Base-by-base conservation (phyloP, 2,797 vertebrate species). In the Rhynchonycteris naso region DNA sequence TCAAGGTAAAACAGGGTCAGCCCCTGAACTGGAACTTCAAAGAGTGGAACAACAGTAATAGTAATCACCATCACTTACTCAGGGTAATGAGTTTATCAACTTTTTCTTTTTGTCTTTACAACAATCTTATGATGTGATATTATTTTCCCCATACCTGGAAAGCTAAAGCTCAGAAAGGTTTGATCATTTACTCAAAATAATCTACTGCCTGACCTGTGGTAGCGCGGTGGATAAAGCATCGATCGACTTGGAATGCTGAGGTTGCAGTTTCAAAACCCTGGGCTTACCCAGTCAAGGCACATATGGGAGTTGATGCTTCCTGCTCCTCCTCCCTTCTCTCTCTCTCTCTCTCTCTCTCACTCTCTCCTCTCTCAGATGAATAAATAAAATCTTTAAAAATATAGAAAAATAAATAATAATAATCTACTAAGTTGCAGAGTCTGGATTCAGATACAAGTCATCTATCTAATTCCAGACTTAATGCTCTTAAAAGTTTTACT, bases 181-280 rank as follows among this genome's bases (percentile, higher is more conserved):
- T 90, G 2, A 82, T 93, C 8, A 59, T 75, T 93, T 81, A n/a
- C 69, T 88, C 33, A 76, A 85, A 56, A 65, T 88, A 68, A 63
- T 88, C 38, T 78, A 10, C 76, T 65, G 43, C 43, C 43, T 43
- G 43, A 43, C 43, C 43, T 43, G 43, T 43, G 43, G 43, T 43
- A 7, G 43, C 43, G 5, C 43, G 8, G 43, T 43, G 43, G 43
- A 43, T 43, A 43, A 43, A 43, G 43, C 43, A 43, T 43, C 43
- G 3, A 43, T 43, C 43, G n/a, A n/a, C n/a, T n/a, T 43, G 43
- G 43, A 43, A 43, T 6, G 43, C 43, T 43, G 43, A 43, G 43
- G 43, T 43, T 43, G 43, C 43, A 43, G 43, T 5, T 43, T 43
- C 43, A 43, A 43, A 43, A 43, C 43, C 43, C 43, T 43, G 43